Evolutionary conservation across 2,113 vertebrate species (phyloP), one percentile per base, ranked within the genome.

Genomic region (Seriola dumerili): DNA sequence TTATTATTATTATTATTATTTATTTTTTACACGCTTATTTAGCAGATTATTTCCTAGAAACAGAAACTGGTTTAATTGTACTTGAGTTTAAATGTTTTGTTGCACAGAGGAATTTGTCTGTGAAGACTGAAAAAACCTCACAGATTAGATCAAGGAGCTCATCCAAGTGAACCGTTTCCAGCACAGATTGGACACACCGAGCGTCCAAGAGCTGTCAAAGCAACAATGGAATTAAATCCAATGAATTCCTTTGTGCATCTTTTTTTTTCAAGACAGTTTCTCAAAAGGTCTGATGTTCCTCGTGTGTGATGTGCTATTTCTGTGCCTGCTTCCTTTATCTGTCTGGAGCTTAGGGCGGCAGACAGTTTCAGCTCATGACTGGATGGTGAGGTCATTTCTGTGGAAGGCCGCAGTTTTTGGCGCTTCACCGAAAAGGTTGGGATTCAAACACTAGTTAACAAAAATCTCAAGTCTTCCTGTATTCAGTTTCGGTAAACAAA

Each of bases 301-400:
- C 14, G 63, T 40, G 57, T 61, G 42, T 81, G 78, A 72, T 64
- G 59, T 76, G 44, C 74, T 76, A 38, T 84, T 84, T 68, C 68
- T 85, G 34, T 19, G 78, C 32, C 55, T 66, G 40, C 54, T 71
- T 57, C 70, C 12, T 78, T 54, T 65, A 62, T 87, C 72, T 55
- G 71, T 70, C 78, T 84, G 76, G 70, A 40, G 64, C 82, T 68
- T 36, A 46, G 66, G 71, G 50, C 34, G 50, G 81, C 78, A 85
- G 83, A 78, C 67, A 29, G 54, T 78, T 84, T 63, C n/a, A 74
- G 79, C 72, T 84, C 83, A 84, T 80, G 85, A 42, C 88, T 86
- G 67, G 40, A n/a, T 34, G 73, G 48, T 89, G 86, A 92, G 71
- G 88, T 92, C 85, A 91, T 89, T n/a, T 2, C 70, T 85, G 55